Evolutionary conservation across 2,113 vertebrate species (phyloP).

Genomic region (Fregetta grallaria): DNA sequence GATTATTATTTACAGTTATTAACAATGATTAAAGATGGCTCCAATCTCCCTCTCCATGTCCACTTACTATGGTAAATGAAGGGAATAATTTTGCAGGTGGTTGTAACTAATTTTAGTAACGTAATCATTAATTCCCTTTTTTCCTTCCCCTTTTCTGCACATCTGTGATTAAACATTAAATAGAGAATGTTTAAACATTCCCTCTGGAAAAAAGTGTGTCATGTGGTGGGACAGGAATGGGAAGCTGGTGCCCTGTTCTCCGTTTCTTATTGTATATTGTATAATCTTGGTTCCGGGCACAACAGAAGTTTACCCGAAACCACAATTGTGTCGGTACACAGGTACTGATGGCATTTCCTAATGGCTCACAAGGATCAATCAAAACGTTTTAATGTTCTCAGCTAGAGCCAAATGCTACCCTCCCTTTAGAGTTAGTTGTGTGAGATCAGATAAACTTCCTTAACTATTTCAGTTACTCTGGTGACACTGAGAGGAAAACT

Average conservation of each 20-base stretch:
- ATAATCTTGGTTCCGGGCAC: not conserved
- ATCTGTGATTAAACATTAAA: constrained; percentile 5
- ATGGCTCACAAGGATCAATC: not conserved
- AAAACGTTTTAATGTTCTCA: not conserved
- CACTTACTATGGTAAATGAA: not conserved
- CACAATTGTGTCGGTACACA: not conserved
- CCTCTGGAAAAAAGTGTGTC: constrained; percentile 37
- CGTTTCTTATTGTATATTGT: not conserved
- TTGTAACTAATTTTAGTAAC: not conserved
- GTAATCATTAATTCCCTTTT: not conserved
- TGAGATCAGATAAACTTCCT: not conserved
- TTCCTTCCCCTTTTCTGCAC: not conserved
- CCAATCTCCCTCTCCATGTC: not conserved
- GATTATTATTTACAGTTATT: not conserved
- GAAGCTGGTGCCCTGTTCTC: not conserved
- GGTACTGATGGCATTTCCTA: constrained; percentile 27
- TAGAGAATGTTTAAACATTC: constrained; percentile 32
- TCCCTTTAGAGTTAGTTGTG: not conserved
- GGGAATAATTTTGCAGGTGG: not conserved
- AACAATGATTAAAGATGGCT: not conserved
- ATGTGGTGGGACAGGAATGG: constrained; percentile 35
- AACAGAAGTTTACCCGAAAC: not conserved
- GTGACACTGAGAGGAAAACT: not conserved
- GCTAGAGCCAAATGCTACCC: not conserved
- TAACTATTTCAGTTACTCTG: not conserved